A percentile compares a stretch with the other conserved stretches of the same genome.
Conservation (phyloP, 2,113 vertebrate genomes). For the Heterotilapia buettikoferi region DNA sequence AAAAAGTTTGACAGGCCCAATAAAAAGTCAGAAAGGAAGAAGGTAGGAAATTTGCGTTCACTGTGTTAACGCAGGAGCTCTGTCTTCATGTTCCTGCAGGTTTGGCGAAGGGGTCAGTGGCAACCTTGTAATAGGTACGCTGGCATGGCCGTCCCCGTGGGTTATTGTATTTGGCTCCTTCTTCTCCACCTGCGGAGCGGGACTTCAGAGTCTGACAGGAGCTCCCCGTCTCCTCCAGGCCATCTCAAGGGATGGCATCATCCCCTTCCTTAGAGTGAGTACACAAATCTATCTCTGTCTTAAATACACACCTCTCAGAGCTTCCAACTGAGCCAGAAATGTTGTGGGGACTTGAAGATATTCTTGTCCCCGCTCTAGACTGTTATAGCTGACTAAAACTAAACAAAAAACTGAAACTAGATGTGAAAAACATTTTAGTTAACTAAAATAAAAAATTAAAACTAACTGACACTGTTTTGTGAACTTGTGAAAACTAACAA, state of each 20-base stretch:
- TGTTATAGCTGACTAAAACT: neutral
- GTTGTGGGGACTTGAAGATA: neutral
- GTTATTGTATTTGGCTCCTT: conserved; percentile 98
- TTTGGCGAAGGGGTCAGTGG: conserved; percentile 94
- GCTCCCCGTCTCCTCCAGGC: conserved; percentile 93
- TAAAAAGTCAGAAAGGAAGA: neutral
- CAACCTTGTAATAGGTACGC: conserved; percentile 92
- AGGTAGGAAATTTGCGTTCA: neutral
- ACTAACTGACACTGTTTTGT: neutral
- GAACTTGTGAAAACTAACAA: neutral
- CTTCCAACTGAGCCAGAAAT: neutral
- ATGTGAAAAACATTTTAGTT: neutral
- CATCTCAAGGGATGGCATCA: conserved; percentile 91
- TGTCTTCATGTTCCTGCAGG: conserved; percentile 53
- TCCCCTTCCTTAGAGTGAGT: conserved; percentile 90
- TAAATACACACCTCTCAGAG: neutral
- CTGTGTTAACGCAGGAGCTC: neutral
- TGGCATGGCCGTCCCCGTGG: conserved; percentile 95
- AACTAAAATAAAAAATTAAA: neutral
- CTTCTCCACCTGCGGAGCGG: conserved; percentile 94
- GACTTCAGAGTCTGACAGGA: conserved; percentile 93
- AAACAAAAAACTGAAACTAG: neutral
- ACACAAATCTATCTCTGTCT: neutral
- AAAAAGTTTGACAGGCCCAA: neutral
- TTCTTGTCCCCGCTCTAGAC: neutral